A percentile compares a stretch with the other conserved stretches of the same genome.
Conservation (phyloP, 2,797 vertebrate species). For the Cercopithecus neglectus region DNA sequence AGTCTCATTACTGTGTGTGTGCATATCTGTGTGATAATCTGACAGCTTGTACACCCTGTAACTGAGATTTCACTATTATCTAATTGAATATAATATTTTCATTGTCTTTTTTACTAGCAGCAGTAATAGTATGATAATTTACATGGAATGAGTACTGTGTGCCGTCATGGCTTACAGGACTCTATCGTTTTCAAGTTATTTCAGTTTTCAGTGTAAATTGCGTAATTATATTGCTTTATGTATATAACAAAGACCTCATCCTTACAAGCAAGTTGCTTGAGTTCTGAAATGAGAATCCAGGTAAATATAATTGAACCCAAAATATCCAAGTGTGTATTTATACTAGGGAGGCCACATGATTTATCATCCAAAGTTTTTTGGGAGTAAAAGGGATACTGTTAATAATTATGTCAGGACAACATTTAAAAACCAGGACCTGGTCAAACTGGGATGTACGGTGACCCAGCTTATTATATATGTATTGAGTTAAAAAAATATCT, state of each 20-base stretch:
- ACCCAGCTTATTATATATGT: background rate
- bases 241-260: background rate
- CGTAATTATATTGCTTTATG: background rate
- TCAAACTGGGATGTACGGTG: background rate
- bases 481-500: background rate
- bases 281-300: slow-evolving; percentile 36
- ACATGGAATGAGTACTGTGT: background rate
- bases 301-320: background rate
- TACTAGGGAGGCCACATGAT: background rate
- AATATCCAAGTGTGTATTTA: background rate
- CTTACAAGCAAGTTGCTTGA: background rate
- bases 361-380: background rate
- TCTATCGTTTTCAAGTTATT: background rate
- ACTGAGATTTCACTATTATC: background rate
- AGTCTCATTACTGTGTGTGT: background rate
- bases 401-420: background rate
- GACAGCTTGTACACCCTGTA: fast-evolving
- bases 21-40: background rate
- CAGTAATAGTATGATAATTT: background rate
- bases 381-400: background rate
- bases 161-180: background rate
- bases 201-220: background rate
- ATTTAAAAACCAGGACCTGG: background rate
- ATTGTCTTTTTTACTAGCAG: background rate
- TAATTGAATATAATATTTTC: background rate